Conservation (phyloP, 2,113 vertebrate genomes). For the Hippocampus abdominalis region DNA sequence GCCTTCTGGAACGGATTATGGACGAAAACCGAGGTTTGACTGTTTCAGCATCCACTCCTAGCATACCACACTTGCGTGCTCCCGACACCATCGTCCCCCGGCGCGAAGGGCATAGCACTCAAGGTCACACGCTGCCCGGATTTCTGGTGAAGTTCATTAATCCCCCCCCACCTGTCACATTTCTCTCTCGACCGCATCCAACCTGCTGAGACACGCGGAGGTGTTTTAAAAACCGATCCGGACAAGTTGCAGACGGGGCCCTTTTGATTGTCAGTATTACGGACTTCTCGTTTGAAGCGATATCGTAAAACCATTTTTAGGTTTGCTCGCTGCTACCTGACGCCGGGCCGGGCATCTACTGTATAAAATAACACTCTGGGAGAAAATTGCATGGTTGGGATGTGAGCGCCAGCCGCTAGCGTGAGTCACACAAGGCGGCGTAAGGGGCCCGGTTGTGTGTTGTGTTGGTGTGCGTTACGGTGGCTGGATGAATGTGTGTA, state of each 20-base stretch:
- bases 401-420: slow-evolving; percentile 38
- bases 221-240: slow-evolving; percentile 41
- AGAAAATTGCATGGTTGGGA: slow-evolving; percentile 45
- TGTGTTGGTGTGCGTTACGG: slow-evolving; percentile 35
- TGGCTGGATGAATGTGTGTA: slow-evolving; percentile 19
- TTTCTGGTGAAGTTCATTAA: background rate
- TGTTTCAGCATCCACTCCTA: too few species aligned
- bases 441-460: slow-evolving; percentile 29
- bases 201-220: slow-evolving; percentile 64
- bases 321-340: background rate
- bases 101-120: too few species aligned
- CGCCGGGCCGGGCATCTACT: background rate
- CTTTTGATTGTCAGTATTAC: background rate
- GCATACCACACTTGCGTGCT: too few species aligned
- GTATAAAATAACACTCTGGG: slow-evolving; percentile 19
- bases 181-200: background rate
- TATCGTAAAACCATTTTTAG: background rate
- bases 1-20: too few species aligned
- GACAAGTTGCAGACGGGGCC: slow-evolving; percentile 39
- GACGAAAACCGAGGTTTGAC: too few species aligned
- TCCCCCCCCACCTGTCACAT: background rate
- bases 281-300: background rate
- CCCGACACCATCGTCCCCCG: too few species aligned
- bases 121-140: background rate
- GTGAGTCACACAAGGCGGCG: slow-evolving; percentile 53